Conservation (phyloP, 2,797 vertebrate genomes). For the Caiman crocodilus region DNA sequence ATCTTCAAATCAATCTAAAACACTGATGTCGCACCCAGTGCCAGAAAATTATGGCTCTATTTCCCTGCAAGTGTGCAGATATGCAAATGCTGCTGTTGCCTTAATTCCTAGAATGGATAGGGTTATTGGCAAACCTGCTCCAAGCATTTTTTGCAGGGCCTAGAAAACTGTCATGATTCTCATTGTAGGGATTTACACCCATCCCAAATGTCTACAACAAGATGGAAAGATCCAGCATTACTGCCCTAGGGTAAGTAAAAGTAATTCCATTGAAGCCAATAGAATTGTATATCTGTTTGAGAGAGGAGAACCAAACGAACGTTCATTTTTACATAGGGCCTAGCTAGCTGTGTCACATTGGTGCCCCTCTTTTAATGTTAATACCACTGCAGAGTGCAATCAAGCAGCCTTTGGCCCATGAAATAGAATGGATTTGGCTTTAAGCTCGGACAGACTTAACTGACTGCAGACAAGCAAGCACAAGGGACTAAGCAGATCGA, state of each 20-base stretch:
- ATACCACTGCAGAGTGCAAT: fast-evolving
- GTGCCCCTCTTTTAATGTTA: not conserved
- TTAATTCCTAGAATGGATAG: conserved; percentile 34
- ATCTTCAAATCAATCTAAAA: not conserved
- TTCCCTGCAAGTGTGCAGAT: conserved; percentile 25
- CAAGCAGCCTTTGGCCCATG: not conserved
- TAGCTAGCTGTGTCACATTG: not conserved
- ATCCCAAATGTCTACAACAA: not conserved
- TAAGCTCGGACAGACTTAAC: not conserved
- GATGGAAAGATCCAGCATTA: fast-evolving
- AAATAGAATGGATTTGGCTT: not conserved
- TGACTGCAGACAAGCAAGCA: not conserved
- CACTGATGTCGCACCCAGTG: conserved; percentile 37
- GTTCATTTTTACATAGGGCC: not conserved
- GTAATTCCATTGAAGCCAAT: not conserved
- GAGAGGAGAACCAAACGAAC: not conserved
- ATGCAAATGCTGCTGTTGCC: not conserved
- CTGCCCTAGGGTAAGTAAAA: not conserved
- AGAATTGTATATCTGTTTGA: fast-evolving
- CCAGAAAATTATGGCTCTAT: not conserved
- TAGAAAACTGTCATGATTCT: not conserved
- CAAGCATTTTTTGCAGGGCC: not conserved
- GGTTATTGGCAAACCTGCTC: conserved; percentile 33
- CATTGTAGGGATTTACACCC: not conserved
- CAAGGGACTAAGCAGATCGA: not conserved